Evolutionary conservation across 2,888 invertebrate genomes (phyloP).

Genomic region (Drosophila melanocephala): DNA sequence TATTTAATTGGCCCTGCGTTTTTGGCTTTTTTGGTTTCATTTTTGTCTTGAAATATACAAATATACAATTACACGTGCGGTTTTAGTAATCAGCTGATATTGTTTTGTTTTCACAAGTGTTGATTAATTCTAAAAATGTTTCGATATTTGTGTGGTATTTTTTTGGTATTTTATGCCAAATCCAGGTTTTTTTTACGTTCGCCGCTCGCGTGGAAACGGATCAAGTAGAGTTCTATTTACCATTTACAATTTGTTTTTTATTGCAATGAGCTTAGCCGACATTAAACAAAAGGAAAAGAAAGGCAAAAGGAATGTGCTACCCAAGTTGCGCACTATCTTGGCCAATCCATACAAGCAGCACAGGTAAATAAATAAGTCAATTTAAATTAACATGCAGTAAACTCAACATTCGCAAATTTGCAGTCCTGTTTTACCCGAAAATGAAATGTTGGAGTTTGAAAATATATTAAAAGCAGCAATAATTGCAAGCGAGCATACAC

Average conservation of each 20-base stretch:
- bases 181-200: conserved; percentile 7
- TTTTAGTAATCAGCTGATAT: conserved; percentile 35
- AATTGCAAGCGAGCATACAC: conserved; percentile 16
- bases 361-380: conserved; percentile 44
- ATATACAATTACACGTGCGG: conserved; percentile 54
- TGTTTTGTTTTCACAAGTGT: neutral
- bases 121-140: neutral
- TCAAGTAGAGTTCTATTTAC: neutral
- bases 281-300: conserved; percentile 73
- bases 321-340: conserved; percentile 77
- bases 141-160: neutral
- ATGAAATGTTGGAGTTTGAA: conserved; percentile 57
- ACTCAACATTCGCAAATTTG: neutral
- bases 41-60: conserved; percentile 14
- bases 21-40: conserved; percentile 54
- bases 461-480: conserved; percentile 52
- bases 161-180: conserved; percentile 15
- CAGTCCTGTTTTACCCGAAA: conserved; percentile 68
- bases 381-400: neutral
- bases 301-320: conserved; percentile 73
- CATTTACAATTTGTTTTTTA: neutral
- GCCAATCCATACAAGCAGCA: conserved; percentile 75
- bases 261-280: conserved; percentile 67
- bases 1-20: conserved; percentile 33
- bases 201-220: conserved; percentile 29